Evolutionary conservation across 2,888 invertebrate species (phyloP).

Genomic region (Lucinisca nassula): DNA sequence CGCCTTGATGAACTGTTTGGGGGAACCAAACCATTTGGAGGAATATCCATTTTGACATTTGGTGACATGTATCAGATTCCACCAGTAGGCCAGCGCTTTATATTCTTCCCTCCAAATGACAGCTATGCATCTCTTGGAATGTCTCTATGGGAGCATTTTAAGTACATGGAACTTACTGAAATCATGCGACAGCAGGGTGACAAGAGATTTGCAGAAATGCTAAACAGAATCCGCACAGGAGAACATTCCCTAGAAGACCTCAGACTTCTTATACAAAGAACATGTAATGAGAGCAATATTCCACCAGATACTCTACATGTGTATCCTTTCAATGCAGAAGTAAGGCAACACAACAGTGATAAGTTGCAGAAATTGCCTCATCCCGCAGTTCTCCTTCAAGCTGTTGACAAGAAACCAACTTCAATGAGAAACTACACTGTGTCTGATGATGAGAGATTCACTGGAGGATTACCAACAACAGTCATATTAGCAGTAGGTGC

Average conservation of each 20-base stretch:
- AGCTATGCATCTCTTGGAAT: not conserved
- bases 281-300: not conserved
- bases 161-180: not conserved
- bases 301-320: not conserved
- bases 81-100: conserved; percentile 9
- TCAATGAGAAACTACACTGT: not conserved
- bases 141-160: conserved; percentile 22
- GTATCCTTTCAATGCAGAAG: not conserved
- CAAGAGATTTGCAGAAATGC: not conserved
- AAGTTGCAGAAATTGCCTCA: not conserved
- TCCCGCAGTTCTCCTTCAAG: not conserved
- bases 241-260: not conserved
- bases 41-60: conserved; percentile 12
- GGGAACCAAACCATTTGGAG: conserved; percentile 19
- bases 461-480: conserved; percentile 5
- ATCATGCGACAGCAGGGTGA: not conserved
- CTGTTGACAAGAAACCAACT: not conserved
- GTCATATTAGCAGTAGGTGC: not conserved
- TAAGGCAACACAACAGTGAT: not conserved
- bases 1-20: conserved; percentile 12
- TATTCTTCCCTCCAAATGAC: not conserved
- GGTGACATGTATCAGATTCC: conserved; percentile 43
- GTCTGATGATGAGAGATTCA: conserved; percentile 14
- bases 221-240: not conserved
- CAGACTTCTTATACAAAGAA: not conserved